Evolutionary conservation across 2,888 invertebrate genomes (phyloP), one percentile per base, ranked within the genome.

Genomic region (Cheilosia soror): DNA sequence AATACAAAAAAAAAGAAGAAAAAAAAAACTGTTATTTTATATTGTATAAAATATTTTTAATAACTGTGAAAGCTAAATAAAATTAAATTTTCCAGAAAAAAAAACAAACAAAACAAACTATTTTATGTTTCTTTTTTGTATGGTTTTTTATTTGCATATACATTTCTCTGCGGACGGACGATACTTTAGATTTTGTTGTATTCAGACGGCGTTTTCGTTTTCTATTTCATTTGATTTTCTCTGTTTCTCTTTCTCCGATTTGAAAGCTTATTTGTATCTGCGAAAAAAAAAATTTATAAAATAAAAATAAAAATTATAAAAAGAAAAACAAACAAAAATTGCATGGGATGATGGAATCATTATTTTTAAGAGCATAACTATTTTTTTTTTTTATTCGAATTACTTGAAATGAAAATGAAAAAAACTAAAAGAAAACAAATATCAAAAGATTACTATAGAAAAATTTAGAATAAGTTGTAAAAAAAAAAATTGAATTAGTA

Each of bases 31-130:
- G 91, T 92, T 92, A 91, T 92, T 91, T 91, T 91, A 90, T 91
- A 92, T 90, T 92, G 91, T 92, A 91, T 90, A 91, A 91, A 91
- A 90, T 90, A 91, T 91, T 91, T 91, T 91, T 91, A 91, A 91
- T 91, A 91, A 91, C 91, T 91, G 92, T 91, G 91, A 91, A 91
- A 91, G 91, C 91, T 91, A 90, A 91, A 91, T 90, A 91, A 90
- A 91, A 91, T 90, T 90, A 89, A 90, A 89, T 89, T 82, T 85
- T 78, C 77, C 73, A 71, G 80, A 85, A 81, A 85, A 75, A 80
- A 82, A 82, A 76, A 73, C 73, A 75, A 79, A 71, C 72, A 80
- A 79, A 82, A 87, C 49, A 82, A 73, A 60, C 65, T 66, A 81
- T 79, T 75, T 78, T 86, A 87, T 83, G 83, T 87, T 87, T 87